These are phyloP conservation scores for Hemistola chrysoprasaria DNA, from an alignment of 2,888 invertebrate genomes.

Conservation along the genomic window DNA sequence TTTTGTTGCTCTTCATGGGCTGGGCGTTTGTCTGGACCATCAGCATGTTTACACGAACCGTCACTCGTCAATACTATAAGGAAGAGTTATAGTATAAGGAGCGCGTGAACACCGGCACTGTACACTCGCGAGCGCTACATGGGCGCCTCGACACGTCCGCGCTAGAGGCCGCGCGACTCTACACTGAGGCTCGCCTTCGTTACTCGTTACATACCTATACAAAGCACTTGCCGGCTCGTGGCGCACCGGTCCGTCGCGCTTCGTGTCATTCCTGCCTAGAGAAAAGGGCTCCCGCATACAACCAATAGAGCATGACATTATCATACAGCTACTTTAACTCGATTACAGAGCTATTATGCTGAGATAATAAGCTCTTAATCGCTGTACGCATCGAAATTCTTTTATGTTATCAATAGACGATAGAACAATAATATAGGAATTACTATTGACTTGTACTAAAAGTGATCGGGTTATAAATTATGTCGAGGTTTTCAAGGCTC, in stretches of 20 bases:
- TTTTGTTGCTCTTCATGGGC: constrained; percentile 73
- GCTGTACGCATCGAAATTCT: too few relatives aligned
- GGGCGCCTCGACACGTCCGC: constrained; percentile 53
- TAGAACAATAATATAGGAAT: too few relatives aligned
- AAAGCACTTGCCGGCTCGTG: constrained; percentile 28
- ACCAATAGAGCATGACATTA: not conserved
- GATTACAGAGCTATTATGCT: not conserved
- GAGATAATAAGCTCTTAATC: too few relatives aligned
- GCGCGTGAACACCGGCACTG: constrained; percentile 64
- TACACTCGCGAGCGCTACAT: constrained; percentile 56
- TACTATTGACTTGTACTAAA: too few relatives aligned
- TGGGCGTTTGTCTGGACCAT: constrained; percentile 83
- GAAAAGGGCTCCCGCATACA: not conserved
- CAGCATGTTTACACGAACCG: constrained; percentile 67
- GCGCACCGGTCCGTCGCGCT: constrained; percentile 21
- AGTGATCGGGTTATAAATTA: too few relatives aligned
- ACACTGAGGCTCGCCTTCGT: constrained; percentile 48
- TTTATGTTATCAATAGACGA: too few relatives aligned
- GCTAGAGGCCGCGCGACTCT: constrained; percentile 60
- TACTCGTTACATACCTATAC: too few relatives aligned
- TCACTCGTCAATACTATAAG: constrained; percentile 78
- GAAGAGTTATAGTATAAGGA: constrained; percentile 74
- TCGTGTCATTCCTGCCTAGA: constrained; percentile 3
- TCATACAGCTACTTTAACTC: not conserved
- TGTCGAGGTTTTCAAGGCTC: too few relatives aligned